These are phyloP conservation scores for Catharus fuscescens DNA, from an alignment of 2,113 vertebrate genomes.

Conservation along the genomic window DNA sequence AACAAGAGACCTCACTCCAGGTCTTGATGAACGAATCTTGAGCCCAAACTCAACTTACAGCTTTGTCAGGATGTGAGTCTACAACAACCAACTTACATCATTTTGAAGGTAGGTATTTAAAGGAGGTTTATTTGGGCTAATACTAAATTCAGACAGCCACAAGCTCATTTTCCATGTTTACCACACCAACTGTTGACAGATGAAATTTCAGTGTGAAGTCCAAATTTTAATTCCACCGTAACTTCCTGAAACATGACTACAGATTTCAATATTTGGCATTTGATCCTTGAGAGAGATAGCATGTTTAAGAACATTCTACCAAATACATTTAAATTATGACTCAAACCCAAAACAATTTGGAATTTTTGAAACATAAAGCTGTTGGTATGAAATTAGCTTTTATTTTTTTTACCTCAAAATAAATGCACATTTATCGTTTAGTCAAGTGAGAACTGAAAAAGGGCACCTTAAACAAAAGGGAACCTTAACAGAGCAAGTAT, in stretches of 20 bases:
- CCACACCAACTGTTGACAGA: constrained; percentile 26
- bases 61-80: neutral
- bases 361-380: constrained; percentile 60
- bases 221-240: constrained; percentile 6
- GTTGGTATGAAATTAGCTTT: constrained; percentile 82
- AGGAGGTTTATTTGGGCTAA: constrained; percentile 57
- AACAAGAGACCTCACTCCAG: neutral
- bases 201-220: constrained; percentile 17
- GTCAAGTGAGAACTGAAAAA: constrained; percentile 65
- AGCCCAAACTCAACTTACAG: neutral
- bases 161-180: constrained; percentile 43
- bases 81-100: constrained; percentile 61
- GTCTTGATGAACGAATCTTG: neutral
- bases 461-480: constrained; percentile 14
- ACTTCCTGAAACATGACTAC: constrained; percentile 19
- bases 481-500: constrained; percentile 23
- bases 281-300: neutral
- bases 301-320: constrained; percentile 16
- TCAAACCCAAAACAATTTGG: neutral
- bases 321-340: constrained; percentile 16
- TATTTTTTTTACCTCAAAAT: constrained; percentile 81
- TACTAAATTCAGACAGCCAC: constrained; percentile 56
- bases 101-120: constrained; percentile 21
- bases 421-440: constrained; percentile 74
- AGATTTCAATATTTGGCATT: constrained; percentile 3